phyloP scores from a whole-genome alignment of 2,888 invertebrate species.

The Macaria liturata region DNA sequence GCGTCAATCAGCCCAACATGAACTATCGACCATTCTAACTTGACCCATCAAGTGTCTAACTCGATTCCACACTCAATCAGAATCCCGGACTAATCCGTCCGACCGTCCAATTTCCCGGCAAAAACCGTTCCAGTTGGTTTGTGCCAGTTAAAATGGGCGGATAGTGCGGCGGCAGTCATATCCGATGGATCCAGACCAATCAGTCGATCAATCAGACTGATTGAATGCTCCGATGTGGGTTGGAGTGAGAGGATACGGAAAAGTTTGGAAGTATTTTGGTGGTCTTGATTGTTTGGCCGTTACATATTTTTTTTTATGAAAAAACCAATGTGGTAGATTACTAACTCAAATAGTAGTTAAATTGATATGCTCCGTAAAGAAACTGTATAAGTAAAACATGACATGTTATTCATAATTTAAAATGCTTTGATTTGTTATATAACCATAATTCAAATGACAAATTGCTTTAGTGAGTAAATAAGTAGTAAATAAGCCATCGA shows the following conservation, averaged over 20 bases:
- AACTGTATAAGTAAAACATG: too few species aligned
- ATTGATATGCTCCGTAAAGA: too few species aligned
- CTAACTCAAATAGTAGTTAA: too few species aligned
- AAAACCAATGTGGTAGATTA: too few species aligned
- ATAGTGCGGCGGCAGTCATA: slow-evolving; percentile 58
- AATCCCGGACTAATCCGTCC: slow-evolving; percentile 23
- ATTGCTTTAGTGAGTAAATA: too few species aligned
- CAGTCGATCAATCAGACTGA: slow-evolving; percentile 52
- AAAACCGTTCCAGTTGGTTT: slow-evolving; percentile 31
- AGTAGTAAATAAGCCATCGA: too few species aligned
- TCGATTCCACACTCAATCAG: slow-evolving; percentile 28
- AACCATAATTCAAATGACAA: too few species aligned
- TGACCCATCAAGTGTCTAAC: slow-evolving; percentile 17
- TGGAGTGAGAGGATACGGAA: slow-evolving; percentile 3
- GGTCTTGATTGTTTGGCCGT: too few species aligned
- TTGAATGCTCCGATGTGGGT: slow-evolving; percentile 35
- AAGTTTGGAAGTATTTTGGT: background rate
- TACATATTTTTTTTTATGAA: too few species aligned
- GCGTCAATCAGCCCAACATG: background rate
- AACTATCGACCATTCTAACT: slow-evolving; percentile 6
- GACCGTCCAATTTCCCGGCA: slow-evolving; percentile 38
- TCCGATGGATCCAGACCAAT: slow-evolving; percentile 56
- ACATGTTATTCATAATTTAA: too few species aligned
- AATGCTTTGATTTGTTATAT: too few species aligned
- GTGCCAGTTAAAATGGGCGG: slow-evolving; percentile 66